Conservation (phyloP, 2,797 vertebrate species). For the Enteromius anoplus region DNA sequence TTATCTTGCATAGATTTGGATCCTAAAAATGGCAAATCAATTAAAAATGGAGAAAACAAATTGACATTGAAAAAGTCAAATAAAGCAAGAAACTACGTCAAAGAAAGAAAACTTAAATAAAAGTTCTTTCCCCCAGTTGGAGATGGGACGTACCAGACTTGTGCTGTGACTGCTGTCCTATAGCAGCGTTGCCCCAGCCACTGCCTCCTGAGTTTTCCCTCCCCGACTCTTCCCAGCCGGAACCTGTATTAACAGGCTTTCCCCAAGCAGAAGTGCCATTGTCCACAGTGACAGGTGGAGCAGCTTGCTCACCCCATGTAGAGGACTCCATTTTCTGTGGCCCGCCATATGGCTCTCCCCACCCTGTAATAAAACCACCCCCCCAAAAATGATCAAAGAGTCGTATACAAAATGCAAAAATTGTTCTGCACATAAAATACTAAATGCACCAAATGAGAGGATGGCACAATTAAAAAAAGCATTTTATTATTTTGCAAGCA, state of each 20-base stretch:
- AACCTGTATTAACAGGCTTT: constrained; percentile 86
- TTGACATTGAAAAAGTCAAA: not conserved
- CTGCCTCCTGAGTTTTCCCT: constrained; percentile 67
- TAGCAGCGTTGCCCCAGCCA: constrained; percentile 80
- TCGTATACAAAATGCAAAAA: not conserved
- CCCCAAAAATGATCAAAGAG: constrained; percentile 14
- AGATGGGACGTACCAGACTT: constrained; percentile 83
- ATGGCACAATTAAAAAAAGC: not conserved
- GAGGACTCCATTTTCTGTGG: constrained; percentile 74
- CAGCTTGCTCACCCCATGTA: constrained; percentile 82
- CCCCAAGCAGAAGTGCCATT: constrained; percentile 97
- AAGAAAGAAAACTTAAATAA: not conserved
- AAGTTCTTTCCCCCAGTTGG: not conserved
- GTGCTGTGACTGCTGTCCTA: constrained; percentile 79
- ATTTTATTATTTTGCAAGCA: not conserved
- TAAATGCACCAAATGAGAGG: not conserved
- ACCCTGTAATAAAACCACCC: constrained; percentile 78
- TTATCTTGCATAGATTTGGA: constrained; percentile 94
- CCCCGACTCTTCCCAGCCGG: constrained; percentile 85
- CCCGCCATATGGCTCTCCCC: constrained; percentile 80
- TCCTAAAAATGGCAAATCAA: constrained; percentile 67
- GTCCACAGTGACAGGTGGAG: constrained; percentile 88
- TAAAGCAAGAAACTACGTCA: not conserved
- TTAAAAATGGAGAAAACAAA: not conserved
- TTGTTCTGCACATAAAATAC: not conserved